phyloP scores from a whole-genome alignment of 2,113 vertebrate species.

The Malaclemys terrapin region DNA sequence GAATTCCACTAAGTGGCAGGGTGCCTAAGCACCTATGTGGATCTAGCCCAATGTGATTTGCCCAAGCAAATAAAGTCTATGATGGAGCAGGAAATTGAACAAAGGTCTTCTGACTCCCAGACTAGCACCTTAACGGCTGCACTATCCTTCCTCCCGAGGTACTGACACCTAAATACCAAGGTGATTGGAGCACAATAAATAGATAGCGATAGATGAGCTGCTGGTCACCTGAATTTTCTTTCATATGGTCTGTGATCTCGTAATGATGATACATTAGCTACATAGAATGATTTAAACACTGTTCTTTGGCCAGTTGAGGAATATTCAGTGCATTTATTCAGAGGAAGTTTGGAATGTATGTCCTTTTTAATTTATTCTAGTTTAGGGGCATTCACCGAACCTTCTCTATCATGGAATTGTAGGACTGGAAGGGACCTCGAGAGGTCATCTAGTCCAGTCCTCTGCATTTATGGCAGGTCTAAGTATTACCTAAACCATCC shows the following conservation, averaged over 20 bases:
- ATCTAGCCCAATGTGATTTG: too few species aligned
- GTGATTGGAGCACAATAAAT: background rate
- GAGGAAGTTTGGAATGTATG: background rate
- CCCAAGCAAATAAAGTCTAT: too few species aligned
- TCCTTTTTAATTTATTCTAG: background rate
- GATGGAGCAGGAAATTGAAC: too few species aligned
- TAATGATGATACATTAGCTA: background rate
- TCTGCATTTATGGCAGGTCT: too few species aligned
- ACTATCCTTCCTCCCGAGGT: too few species aligned
- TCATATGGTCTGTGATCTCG: background rate
- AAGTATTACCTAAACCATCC: too few species aligned
- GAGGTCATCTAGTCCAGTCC: too few species aligned
- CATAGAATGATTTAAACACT: background rate
- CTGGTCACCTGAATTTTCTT: background rate
- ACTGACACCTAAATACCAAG: background rate
- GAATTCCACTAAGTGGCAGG: too few species aligned
- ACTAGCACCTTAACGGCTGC: too few species aligned
- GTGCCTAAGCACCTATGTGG: too few species aligned
- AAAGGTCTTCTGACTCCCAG: too few species aligned
- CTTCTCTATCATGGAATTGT: background rate
- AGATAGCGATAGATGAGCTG: background rate
- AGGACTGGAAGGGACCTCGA: too few species aligned
- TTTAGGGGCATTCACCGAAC: background rate
- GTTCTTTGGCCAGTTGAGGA: background rate
- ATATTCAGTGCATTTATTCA: background rate